Evolutionary conservation across 1,140 invertebrate species (phyloP).

Genomic region (Platyura marginata): DNA sequence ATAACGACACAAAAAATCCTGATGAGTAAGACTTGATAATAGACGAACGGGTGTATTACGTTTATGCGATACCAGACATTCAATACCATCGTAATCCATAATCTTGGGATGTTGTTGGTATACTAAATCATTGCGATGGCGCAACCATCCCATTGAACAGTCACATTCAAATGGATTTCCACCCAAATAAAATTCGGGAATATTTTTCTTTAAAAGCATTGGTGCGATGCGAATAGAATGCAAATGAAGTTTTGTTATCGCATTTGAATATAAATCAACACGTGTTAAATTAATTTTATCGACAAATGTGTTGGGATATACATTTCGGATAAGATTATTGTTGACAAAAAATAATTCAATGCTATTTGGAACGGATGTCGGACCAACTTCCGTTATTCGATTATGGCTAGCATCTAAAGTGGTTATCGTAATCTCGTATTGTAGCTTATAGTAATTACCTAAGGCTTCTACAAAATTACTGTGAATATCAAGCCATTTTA

Average conservation of each 20-base stretch:
- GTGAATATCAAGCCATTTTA: conserved; percentile 69
- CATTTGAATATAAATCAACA: conserved; percentile 70
- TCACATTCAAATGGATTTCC: conserved; percentile 79
- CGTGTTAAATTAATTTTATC: conserved; percentile 61
- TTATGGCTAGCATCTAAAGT: conserved; percentile 69
- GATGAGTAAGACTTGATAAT: conserved; percentile 44
- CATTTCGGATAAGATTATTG: conserved; percentile 56
- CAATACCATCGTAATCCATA: conserved; percentile 64
- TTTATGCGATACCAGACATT: conserved; percentile 62
- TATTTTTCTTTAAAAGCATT: conserved; percentile 33
- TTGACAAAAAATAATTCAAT: conserved; percentile 66
- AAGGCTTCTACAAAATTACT: conserved; percentile 58
- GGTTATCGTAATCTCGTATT: conserved; percentile 36
- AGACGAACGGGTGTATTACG: conserved; percentile 49
- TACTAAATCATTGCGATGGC: conserved; percentile 51
- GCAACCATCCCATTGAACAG: conserved; percentile 74
- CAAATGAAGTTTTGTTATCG: conserved; percentile 57
- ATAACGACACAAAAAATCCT: conserved; percentile 69
- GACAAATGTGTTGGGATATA: conserved; percentile 61
- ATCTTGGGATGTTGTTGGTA: conserved; percentile 46
- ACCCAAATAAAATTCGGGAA: conserved; percentile 71
- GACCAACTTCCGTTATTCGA: conserved; percentile 44
- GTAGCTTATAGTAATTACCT: conserved; percentile 49
- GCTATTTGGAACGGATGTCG: conserved; percentile 54
- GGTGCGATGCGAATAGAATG: conserved; percentile 52